Percentiles rank a stretch among this genome's conserved stretches.
phyloP scores from a whole-genome alignment of 2,113 vertebrate genomes.

The Bubo blakistoni region DNA sequence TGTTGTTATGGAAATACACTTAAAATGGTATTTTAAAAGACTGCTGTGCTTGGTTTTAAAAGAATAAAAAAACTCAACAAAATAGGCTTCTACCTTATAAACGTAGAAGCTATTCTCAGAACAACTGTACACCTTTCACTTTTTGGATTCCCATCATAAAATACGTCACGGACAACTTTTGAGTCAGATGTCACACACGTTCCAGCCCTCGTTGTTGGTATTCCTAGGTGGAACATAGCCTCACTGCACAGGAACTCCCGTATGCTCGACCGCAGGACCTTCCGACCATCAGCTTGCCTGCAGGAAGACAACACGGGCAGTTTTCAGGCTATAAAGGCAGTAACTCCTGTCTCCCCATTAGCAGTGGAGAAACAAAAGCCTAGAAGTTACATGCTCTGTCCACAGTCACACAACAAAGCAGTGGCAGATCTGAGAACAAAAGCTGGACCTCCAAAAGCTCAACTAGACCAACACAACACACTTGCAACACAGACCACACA shows the following conservation, averaged over 20 bases:
- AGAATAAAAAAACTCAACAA: neutral
- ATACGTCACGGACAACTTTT: slow-evolving; percentile 81
- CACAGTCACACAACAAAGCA: neutral
- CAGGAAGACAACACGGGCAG: neutral
- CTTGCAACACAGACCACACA: neutral
- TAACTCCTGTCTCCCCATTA: neutral
- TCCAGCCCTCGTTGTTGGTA: slow-evolving; percentile 91
- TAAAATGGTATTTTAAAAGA: neutral
- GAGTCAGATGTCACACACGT: slow-evolving; percentile 87
- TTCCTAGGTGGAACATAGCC: slow-evolving; percentile 88
- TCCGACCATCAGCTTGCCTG: slow-evolving; percentile 93
- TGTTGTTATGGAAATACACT: neutral
- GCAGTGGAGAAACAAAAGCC: neutral
- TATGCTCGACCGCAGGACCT: slow-evolving; percentile 92
- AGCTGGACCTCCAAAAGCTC: neutral
- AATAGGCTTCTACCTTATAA: slow-evolving; percentile 80
- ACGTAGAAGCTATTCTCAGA: slow-evolving; percentile 89
- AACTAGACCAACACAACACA: neutral
- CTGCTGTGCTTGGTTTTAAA: neutral
- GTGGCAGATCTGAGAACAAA: neutral
- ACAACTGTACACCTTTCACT: slow-evolving; percentile 88
- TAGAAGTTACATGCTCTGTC: neutral
- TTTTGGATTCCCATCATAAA: slow-evolving; percentile 86
- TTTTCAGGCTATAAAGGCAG: neutral
- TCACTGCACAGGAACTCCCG: slow-evolving; percentile 97